Conservation (phyloP, 1,140 invertebrate species). For the Drosophila lini region DNA sequence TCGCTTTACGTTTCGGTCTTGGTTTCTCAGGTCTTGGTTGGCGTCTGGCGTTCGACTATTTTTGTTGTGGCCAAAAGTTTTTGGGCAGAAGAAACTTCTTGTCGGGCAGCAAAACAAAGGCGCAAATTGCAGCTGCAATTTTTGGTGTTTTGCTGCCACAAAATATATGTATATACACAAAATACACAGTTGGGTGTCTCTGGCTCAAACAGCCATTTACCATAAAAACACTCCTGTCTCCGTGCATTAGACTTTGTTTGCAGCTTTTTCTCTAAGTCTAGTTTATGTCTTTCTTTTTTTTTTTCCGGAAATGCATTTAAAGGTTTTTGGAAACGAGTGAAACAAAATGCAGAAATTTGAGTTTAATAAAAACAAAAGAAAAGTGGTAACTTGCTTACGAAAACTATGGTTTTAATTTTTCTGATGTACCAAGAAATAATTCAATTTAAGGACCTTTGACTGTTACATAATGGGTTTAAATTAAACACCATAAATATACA, state of each 20-base stretch:
- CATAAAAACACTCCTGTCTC: constrained; percentile 9
- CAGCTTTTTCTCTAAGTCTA: constrained; percentile 6
- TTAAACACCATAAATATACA: constrained; percentile 8
- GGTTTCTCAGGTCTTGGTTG: constrained; percentile 35
- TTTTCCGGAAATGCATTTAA: not conserved
- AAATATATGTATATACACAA: constrained; percentile 6
- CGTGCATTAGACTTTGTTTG: constrained; percentile 9
- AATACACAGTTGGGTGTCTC: not conserved
- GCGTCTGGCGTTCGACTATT: constrained; percentile 49
- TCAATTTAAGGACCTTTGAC: not conserved
- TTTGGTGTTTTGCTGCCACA: constrained; percentile 47
- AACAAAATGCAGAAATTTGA: not conserved
- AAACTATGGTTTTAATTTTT: not conserved
- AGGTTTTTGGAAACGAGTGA: not conserved
- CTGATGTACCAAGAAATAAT: not conserved
- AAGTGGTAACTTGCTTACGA: not conserved
- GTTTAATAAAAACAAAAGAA: not conserved
- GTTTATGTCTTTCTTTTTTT: not conserved
- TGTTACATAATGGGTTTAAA: not conserved
- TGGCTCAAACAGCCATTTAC: constrained; percentile 14
- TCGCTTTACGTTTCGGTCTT: constrained; percentile 11
- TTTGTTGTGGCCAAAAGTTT: constrained; percentile 65
- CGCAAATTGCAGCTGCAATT: constrained; percentile 75
- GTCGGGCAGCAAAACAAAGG: constrained; percentile 72
- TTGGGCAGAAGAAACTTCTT: constrained; percentile 60